Conservation (phyloP, 2,888 invertebrate genomes). For the Drosophila putrida region DNA sequence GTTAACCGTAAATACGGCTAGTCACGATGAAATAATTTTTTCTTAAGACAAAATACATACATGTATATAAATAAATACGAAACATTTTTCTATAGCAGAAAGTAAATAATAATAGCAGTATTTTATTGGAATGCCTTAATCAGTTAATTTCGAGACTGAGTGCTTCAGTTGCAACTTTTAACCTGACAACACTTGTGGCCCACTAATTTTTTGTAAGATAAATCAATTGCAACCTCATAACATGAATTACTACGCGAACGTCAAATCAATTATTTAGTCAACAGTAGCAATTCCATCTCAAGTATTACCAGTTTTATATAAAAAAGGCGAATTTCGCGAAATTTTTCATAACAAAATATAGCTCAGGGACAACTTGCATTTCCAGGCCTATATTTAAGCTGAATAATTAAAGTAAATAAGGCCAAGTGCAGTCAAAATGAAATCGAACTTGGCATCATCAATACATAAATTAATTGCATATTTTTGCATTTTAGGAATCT, state of each 20-base stretch:
- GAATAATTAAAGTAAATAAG: slow-evolving; percentile 59
- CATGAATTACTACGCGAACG: slow-evolving; percentile 31
- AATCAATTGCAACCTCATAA: slow-evolving; percentile 1
- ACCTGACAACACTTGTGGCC: background rate
- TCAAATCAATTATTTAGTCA: slow-evolving; percentile 49
- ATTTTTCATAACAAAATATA: slow-evolving; percentile 17
- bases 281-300: slow-evolving; percentile 42
- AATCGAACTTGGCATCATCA: slow-evolving; percentile 44
- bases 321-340: slow-evolving; percentile 7
- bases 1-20: slow-evolving; percentile 55
- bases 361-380: slow-evolving; percentile 41
- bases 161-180: slow-evolving; percentile 26
- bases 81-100: slow-evolving; percentile 54
- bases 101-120: slow-evolving; percentile 28
- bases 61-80: slow-evolving; percentile 11
- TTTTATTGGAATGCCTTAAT: slow-evolving; percentile 38
- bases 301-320: slow-evolving; percentile 50
- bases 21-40: slow-evolving; percentile 51
- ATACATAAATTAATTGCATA: slow-evolving; percentile 45
- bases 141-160: slow-evolving; percentile 3
- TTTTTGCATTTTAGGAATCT: slow-evolving; percentile 86
- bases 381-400: slow-evolving; percentile 55
- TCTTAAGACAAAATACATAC: slow-evolving; percentile 13
- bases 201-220: slow-evolving; percentile 6
- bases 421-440: slow-evolving; percentile 62